Base-by-base conservation (phyloP, 2,888 invertebrate species). In the Tinea trinotella region DNA sequence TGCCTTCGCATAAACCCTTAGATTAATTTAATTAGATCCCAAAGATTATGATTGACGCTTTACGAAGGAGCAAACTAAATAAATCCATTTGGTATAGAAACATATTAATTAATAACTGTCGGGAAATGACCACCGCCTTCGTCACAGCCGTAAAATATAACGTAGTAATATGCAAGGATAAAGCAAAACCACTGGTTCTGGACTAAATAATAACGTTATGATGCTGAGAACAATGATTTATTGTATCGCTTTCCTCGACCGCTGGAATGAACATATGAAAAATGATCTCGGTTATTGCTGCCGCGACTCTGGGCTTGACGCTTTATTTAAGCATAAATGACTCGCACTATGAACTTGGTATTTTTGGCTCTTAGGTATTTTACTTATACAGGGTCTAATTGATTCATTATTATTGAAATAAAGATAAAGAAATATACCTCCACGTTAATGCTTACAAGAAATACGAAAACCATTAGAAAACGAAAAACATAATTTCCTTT, bases 291-390 rank as follows among this genome's bases (percentile, higher is more conserved):
- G 79, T 80, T 84, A 84, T 84, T 84, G 81, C 82, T 75, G 67
- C 75, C 75, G 70, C 76, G 74, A 74, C 78, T 76, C 83, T 84
- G 84, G 77, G 73, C 78, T 80, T 84, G 84, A 83, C 82, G 82
- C 80, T 82, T 81, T 84, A 82, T 84, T 82, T 83, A 82, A 79
- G 78, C 80, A 77, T 78, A 84, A 83, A 82, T 81, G 82, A 82
- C 77, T 82, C 74, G 72, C 74, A 77, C 83, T 82, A 81, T 74
- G 74, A 75, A 79, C 65, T 74, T 70, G 72, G 7, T 15, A 40
- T 40, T 40, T 40, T 40, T 40, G 40, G 24, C n/a, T n/a, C n/a
- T n/a, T n/a, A n/a, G n/a, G n/a, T n/a, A n/a, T n/a, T n/a, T n/a
- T n/a, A n/a, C n/a, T n/a, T n/a, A n/a, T n/a, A n/a, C n/a, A n/a